These are phyloP conservation scores for Pseudorasbora parva DNA, from an alignment of 2,113 vertebrate species.

Conservation along the genomic window DNA sequence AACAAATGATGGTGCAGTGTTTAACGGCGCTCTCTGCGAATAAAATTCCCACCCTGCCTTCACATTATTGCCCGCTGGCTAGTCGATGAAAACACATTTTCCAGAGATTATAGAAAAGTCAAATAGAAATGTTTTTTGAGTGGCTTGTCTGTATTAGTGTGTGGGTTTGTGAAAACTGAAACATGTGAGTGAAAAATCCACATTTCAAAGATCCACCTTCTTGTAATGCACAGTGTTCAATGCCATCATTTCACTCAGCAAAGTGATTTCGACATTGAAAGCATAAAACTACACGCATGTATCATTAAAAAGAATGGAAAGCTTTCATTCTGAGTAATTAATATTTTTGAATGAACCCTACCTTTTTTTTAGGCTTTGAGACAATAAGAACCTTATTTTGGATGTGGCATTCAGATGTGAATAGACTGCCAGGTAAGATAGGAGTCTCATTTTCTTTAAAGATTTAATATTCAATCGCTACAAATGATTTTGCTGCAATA, in stretches of 20 bases:
- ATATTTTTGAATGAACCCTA: background rate
- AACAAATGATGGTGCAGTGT: constrained; percentile 77
- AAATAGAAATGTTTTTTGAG: constrained; percentile 76
- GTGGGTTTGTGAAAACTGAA: constrained; percentile 73
- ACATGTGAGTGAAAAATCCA: constrained; percentile 61
- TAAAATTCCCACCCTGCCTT: constrained; percentile 74
- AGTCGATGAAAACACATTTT: constrained; percentile 75
- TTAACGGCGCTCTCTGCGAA: constrained; percentile 74
- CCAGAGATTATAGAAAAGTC: constrained; percentile 78
- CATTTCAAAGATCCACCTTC: constrained; percentile 9
- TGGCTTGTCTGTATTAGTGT: constrained; percentile 46
- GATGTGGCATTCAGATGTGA: no score
- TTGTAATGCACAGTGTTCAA: background rate
- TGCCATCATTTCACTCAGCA: background rate
- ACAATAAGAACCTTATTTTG: background rate
- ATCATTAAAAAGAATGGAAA: background rate
- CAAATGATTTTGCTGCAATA: background rate
- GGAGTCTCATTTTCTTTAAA: background rate
- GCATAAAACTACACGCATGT: background rate
- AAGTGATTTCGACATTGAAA: background rate
- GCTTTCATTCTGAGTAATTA: background rate
- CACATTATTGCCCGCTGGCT: constrained; percentile 74
- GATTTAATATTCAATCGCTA: background rate
- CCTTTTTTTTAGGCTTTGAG: background rate
- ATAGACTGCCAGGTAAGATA: background rate